Evolutionary conservation across 2,888 invertebrate species (phyloP), one percentile per base, ranked within the genome.

Genomic region (Hypercompe scribonia): DNA sequence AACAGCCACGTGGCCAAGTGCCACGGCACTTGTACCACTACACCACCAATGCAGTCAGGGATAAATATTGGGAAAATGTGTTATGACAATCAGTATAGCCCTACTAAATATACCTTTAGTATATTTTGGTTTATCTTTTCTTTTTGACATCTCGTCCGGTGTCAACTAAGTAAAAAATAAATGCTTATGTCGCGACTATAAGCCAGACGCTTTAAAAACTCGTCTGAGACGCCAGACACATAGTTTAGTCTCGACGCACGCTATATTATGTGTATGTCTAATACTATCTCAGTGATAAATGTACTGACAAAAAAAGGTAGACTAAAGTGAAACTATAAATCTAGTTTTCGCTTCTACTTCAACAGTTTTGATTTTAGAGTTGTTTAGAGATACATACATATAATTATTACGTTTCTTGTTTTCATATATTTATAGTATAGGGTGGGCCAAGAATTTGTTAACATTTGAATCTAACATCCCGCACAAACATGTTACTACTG

Each of bases 171-270:
- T 33, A 39, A n/a, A 21, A 65, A 31, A 65, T 31, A 31, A 65
- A 42, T 64, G 11, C 46, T 63, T 54, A 24, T 31, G 75, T 70
- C 78, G 73, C 72, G 78, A 66, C 75, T 67, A 70, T 61, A 64
- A 70, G 63, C 71, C 70, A 74, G 80, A 65, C 73, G 70, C 63
- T 66, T n/a, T 66, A 74, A 69, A 71, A 58, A 58, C 73, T 74
- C 82, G 83, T 68, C 83, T 76, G 71, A 39, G 82, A 81, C 83
- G 83, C 83, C 83, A 72, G 34, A 24, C 70, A 36, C 74, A 31
- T 71, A 71, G 64, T 74, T 70, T 31, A 73, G 80, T 81, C 80
- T 77, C 72, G 76, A 69, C 76, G 54, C 65, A 18, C n/a, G 50
- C 33, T 18, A 46, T 66, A 66, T 33, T 42, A 71, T 66, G n/a